A percentile compares a stretch with the other conserved stretches of the same genome.
Conservation (phyloP, 2,888 invertebrate genomes). For the Blastobasis lacticolella region DNA sequence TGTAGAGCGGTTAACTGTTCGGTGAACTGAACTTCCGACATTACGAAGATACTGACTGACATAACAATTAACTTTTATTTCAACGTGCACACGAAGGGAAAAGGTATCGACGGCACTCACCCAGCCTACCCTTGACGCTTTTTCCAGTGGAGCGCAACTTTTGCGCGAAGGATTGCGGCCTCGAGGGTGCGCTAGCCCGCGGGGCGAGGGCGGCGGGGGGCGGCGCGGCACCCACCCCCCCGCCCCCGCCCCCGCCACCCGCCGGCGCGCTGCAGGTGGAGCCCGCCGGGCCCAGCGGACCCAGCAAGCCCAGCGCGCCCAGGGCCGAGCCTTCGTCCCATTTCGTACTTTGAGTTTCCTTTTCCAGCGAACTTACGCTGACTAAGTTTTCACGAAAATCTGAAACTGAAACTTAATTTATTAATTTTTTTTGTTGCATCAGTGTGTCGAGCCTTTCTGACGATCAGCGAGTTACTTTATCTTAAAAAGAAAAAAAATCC, state of each 20-base stretch:
- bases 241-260: conserved; percentile 23
- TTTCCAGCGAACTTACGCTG: conserved; percentile 56
- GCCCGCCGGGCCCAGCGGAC: conserved; percentile 17
- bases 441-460: too few relatives aligned
- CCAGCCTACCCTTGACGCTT: conserved; percentile 82
- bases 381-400: conserved; percentile 77
- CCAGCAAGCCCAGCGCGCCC: conserved; percentile 19
- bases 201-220: conserved; percentile 55
- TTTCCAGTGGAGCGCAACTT: conserved; percentile 89
- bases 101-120: conserved; percentile 22
- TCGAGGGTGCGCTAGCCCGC: conserved; percentile 25
- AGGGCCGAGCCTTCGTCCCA: conserved; percentile 39
- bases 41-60: too few relatives aligned
- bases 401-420: conserved; percentile 52
- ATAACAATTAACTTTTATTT: too few relatives aligned
- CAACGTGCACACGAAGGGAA: too few relatives aligned
- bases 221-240: conserved; percentile 16
- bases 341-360: conserved; percentile 46
- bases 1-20: too few relatives aligned
- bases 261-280: conserved; percentile 21
- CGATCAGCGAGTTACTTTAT: too few relatives aligned
- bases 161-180: conserved; percentile 92
- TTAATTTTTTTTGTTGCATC: too few relatives aligned
- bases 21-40: too few relatives aligned
- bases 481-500: too few relatives aligned